Conservation (phyloP, 2,797 vertebrate genomes). For the Merluccius polli region DNA sequence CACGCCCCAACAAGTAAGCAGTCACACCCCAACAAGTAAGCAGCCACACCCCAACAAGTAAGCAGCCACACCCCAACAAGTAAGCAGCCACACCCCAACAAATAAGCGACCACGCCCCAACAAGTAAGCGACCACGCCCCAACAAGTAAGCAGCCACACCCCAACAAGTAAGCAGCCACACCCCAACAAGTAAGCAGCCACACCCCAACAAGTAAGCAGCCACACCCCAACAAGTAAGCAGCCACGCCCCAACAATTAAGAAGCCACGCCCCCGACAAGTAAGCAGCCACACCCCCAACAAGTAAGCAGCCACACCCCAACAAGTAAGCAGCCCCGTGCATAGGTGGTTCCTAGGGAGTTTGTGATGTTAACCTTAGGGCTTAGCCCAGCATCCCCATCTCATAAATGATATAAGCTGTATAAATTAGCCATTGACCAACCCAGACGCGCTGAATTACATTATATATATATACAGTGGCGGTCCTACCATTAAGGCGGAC, state of each 20-base stretch:
- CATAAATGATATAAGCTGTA: too few species aligned
- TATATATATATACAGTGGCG: too few species aligned
- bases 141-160: conserved; percentile 83
- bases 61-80: background rate
- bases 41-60: background rate
- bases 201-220: background rate
- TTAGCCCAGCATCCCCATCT: too few species aligned
- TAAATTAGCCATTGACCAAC: too few species aligned
- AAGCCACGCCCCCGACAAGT: background rate
- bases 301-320: background rate
- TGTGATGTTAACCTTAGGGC: too few species aligned
- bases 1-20: background rate
- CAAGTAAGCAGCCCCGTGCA: background rate
- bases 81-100: background rate
- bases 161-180: background rate
- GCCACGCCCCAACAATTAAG: conserved; percentile 87
- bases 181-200: background rate
- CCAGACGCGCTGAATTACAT: too few species aligned
- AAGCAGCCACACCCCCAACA: background rate
- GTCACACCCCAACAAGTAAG: conserved; percentile 87
- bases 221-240: background rate
- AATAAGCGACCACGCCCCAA: background rate
- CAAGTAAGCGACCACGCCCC: conserved; percentile 45
- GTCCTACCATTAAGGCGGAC: too few species aligned
- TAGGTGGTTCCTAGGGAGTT: too few species aligned